Conservation (phyloP, 2,797 vertebrate genomes). For the Peromyscus eremicus region DNA sequence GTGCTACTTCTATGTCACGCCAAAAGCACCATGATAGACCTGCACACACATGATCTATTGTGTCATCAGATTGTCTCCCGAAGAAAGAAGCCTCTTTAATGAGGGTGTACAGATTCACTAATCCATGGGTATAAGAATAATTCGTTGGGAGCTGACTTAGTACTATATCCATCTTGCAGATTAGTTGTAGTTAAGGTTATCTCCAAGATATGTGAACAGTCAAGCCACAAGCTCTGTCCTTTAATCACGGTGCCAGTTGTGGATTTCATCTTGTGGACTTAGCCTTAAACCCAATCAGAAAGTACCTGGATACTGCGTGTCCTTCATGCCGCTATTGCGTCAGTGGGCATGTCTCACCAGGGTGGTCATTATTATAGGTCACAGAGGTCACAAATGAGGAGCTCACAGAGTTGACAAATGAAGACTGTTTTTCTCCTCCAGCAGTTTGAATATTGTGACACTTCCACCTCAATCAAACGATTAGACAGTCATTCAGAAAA, state of each 20-base stretch:
- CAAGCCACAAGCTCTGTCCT: background rate
- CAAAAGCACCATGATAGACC: background rate
- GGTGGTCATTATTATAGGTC: background rate
- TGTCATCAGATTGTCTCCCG: background rate
- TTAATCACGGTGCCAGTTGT: background rate
- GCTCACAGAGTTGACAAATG: too few relatives aligned
- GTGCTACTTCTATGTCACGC: fast-evolving
- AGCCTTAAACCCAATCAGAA: background rate
- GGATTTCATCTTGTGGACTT: background rate
- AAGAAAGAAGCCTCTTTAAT: background rate
- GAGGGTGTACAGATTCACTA: background rate
- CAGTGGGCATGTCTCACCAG: background rate
- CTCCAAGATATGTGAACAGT: background rate
- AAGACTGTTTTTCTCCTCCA: background rate
- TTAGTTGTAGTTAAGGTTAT: background rate
- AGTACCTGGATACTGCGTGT: background rate
- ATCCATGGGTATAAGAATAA: background rate
- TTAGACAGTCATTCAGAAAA: background rate
- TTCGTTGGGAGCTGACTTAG: background rate
- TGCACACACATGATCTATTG: background rate
- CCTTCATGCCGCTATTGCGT: background rate
- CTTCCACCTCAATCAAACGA: background rate
- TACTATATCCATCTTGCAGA: background rate
- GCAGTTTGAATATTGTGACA: background rate
- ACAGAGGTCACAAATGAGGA: background rate